Base-by-base conservation (phyloP, 2,113 vertebrate species). In the Collichthys lucidus region DNA sequence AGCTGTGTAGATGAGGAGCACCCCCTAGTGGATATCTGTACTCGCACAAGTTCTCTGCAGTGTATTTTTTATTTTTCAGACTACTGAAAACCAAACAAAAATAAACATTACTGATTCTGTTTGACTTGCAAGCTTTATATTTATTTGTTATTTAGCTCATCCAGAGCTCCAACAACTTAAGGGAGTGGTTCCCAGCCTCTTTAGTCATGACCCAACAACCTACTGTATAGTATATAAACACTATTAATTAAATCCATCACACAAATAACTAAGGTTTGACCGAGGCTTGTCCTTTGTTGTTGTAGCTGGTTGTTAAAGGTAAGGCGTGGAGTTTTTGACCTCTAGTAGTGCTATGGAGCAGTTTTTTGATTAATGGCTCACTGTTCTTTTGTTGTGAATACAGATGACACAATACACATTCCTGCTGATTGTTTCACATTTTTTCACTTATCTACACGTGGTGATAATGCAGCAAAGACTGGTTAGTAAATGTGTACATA, bases 21-120 rank as follows among this genome's bases (percentile, higher is more conserved):
- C 93, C 93, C 83, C 85, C 94, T 94, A 84, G 92, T 92, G 94
- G 88, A 68, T 70, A 46, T 20, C 4, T 53, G 35, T 11, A 22
- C 44, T 61, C 49, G 20, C 40, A 60, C 66, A 77, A 6, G 80
- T 70, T 70, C 14, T 65, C 66, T 82, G 72, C 62, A 52, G 62
- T 59, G 19, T 15, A 44, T 73, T n/a, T 12, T 26, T 26, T 40
- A 42, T 4, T 17, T 16, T 12, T 10, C 29, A 47, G 14, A 64
- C 29, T 19, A 68, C 11, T 47, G 22, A 60, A 80, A 35, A 57
- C 10, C 7, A 62, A 16, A 57, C 10, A 14, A 62, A 20, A 29
- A 46, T 46, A 46, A 35, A 31, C 17, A 60, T 35, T 9, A 16
- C 11, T 40, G 3, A 40, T 47, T 66, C n/a, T 66, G 5, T 62